Conservation (phyloP, 2,113 vertebrate genomes). For the Marmota flaviventris region DNA sequence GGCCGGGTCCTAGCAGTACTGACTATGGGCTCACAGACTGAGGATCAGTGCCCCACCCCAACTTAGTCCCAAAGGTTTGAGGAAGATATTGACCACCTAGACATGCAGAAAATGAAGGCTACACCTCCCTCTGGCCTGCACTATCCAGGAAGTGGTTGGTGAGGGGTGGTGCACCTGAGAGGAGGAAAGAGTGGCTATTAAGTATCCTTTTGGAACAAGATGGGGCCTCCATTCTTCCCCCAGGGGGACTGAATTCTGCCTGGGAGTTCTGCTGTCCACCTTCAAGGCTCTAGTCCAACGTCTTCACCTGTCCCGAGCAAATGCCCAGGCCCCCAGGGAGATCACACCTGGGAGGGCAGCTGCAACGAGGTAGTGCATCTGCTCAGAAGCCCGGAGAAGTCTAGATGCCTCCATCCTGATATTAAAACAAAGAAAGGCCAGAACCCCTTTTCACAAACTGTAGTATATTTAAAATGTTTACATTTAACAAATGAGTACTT, state of each 20-base stretch:
- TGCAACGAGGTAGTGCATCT: background rate
- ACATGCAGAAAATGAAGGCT: background rate
- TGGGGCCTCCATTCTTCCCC: background rate
- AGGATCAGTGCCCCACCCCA: background rate
- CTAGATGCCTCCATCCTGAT: background rate
- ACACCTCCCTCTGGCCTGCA: accelerated
- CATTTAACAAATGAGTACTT: constrained; percentile 53
- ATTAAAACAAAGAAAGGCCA: background rate
- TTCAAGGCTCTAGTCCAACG: no score
- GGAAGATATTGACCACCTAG: background rate
- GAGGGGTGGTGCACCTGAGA: background rate
- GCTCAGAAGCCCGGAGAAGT: background rate
- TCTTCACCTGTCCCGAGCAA: background rate
- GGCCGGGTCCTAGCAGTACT: background rate
- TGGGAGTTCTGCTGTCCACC: background rate
- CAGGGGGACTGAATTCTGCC: background rate
- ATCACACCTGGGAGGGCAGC: background rate
- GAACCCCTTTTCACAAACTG: background rate
- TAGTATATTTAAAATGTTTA: constrained; percentile 52
- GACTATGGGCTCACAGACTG: background rate
- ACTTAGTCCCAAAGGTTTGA: background rate
- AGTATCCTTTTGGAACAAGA: background rate
- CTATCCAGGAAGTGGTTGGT: background rate
- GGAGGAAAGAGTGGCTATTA: background rate
- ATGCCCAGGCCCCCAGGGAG: background rate